These are phyloP conservation scores for Epinotia brunnichana DNA, from an alignment of 2,888 invertebrate genomes.

Conservation along the genomic window DNA sequence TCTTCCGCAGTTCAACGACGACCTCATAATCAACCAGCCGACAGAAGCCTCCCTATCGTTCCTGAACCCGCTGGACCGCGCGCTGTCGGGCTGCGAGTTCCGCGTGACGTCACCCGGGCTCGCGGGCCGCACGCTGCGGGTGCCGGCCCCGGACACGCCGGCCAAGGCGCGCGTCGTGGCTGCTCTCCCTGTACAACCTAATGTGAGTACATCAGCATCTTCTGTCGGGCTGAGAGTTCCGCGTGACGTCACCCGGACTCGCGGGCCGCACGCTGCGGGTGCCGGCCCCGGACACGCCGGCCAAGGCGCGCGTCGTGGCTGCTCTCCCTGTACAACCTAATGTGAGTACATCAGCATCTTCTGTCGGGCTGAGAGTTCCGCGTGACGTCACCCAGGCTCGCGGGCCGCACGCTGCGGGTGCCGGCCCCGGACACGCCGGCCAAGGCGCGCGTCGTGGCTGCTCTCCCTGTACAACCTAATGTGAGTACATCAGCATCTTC, in stretches of 20 bases:
- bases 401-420: constrained; percentile 82
- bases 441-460: constrained; percentile 78
- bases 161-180: constrained; percentile 82
- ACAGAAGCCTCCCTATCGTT: constrained; percentile 84
- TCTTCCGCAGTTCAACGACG: constrained; percentile 84
- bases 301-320: constrained; percentile 80
- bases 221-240: constrained; percentile 88
- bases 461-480: constrained; percentile 84
- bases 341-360: no score
- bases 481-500: no score
- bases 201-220: no score
- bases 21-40: constrained; percentile 82
- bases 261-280: constrained; percentile 83
- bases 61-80: constrained; percentile 87
- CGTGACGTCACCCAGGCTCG: constrained; percentile 87
- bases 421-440: constrained; percentile 83
- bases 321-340: constrained; percentile 85
- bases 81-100: constrained; percentile 87
- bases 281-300: constrained; percentile 81
- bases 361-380: constrained; percentile 88
- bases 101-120: constrained; percentile 88
- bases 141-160: constrained; percentile 82
- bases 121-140: constrained; percentile 80
- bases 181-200: constrained; percentile 85
- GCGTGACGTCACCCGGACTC: constrained; percentile 88